Evolutionary conservation across 2,113 vertebrate genomes (phyloP), one percentile per base, ranked within the genome.

Genomic region (Oryzias melastigma): DNA sequence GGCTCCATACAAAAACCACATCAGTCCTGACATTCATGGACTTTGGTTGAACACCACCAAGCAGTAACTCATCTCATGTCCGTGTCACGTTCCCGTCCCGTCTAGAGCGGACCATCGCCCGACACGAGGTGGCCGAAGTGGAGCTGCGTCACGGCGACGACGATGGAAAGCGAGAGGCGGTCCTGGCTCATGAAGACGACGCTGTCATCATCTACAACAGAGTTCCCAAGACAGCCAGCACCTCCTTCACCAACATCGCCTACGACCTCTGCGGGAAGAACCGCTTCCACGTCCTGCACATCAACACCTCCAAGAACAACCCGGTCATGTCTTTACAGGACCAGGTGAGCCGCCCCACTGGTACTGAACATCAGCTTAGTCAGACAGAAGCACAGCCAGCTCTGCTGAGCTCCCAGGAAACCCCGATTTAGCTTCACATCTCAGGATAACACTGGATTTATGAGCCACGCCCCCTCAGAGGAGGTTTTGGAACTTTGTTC

Each of bases 171-270:
- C 84, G 91, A 24, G 94, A 93, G 12, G 16, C 1, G 8, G 17
- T 51, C 0, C 1, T 76, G 0, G 63, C 83, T 58, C 86, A 91
- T 54, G 94, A 94, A 22, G 92, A 87, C 3, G 93, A 97, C 0
- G 94, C 97, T 71, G 91, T 98, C 76, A 94, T 98, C 82, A 96
- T 98, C 89, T 98, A 98, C 84, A 97, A 96, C 83, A 85, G 95
- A 76, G 95, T 97, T 60, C 95, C 95, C 65, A 97, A 97, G 89
- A 97, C 95, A 48, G 95, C 93, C 75, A 97, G 94, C 89, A 96
- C 94, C 0, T 96, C 94, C 45, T 96, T 96, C 80, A 88, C 88
- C 0, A 89, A 89, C 86, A 83, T 89, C 4, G 88, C 88, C 54
- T 89, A 89, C 13, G 88, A 89, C 71, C 77, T 89, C 55, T 89